Evolutionary conservation across 2,888 invertebrate genomes (phyloP), one percentile per base, ranked within the genome.

Genomic region (Ichneumon xanthorius): DNA sequence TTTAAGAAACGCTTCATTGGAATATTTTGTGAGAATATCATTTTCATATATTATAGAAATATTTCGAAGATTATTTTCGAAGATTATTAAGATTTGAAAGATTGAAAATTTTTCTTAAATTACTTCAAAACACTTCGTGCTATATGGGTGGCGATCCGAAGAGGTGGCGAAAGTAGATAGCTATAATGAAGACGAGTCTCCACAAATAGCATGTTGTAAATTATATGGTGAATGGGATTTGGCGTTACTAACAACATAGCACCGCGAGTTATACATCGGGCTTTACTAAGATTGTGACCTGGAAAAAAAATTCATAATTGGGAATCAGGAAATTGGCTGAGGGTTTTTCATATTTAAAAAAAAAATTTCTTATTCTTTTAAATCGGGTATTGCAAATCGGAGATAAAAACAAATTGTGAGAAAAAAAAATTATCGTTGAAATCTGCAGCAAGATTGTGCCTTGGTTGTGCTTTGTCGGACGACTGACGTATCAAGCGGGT

Each of bases 401-500:
- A 76, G 33, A 73, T 80, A 50, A 77, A 70, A 75, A 78, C 53
- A 19, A 65, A 55, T 55, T 48, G n/a, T 48, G 37, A 50, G 40
- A 55, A 26, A 61, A 61, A 30, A 30, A 67, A 65, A 22, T 53
- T 77, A 53, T 67, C 65, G 65, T 77, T 77, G 67, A 77, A 77
- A 85, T 90, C 89, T 91, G 84, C 93, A 94, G 94, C 89, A 93
- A 94, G 89, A 93, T 94, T 88, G 94, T 94, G 92, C 96, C 96
- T 90, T 93, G 96, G 91, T 96, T 97, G 94, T 96, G 97, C 94
- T 95, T 96, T 94, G 95, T 97, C 94, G 97, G 97, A 88, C 96
- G 96, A 94, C 95, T 96, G 94, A 96, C 96, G 58, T 97, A 97
- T 94, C 95, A 96, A 89, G 97, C 96, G 26, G 97, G 97, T 61